Conservation (phyloP, 2,113 vertebrate species). For the Psittacula cyanocephala region DNA sequence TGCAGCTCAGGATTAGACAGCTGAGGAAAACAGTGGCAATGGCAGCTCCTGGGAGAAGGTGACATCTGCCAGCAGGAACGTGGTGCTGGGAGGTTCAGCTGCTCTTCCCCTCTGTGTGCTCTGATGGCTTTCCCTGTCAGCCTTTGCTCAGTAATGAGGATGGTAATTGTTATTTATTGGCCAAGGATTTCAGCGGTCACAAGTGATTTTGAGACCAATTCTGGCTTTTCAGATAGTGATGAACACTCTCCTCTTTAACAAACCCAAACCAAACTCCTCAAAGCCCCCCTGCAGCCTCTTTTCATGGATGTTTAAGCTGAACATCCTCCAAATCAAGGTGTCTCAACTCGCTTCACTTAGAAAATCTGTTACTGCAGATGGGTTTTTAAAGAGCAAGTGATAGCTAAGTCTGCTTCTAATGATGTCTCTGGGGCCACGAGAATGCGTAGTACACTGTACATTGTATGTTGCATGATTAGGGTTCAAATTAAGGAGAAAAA, state of each 20-base stretch:
- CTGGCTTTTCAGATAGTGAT: not conserved
- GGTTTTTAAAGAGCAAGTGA: not conserved
- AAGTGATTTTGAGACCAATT: not conserved
- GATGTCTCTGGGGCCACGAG: not conserved
- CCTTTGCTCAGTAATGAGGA: not conserved
- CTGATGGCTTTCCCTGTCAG: not conserved
- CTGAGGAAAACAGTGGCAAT: not conserved
- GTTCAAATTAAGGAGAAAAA: not conserved
- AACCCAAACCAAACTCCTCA: not conserved
- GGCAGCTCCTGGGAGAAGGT: not conserved
- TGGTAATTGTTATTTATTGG: not conserved
- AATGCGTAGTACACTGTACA: not conserved
- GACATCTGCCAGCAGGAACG: not conserved
- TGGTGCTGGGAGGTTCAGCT: not conserved
- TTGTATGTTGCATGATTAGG: not conserved
- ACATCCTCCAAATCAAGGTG: not conserved
- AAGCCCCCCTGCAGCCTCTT: not conserved
- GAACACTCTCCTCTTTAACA: not conserved
- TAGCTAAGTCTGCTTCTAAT: not conserved
- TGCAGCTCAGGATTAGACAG: slow-evolving; percentile 4
- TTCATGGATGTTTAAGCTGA: not conserved
- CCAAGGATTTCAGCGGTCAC: not conserved
- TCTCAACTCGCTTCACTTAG: not conserved
- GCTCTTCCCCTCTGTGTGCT: not conserved
- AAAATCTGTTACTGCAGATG: not conserved